Conservation (phyloP, 2,888 invertebrate genomes). For the Dryomyza anilis region DNA sequence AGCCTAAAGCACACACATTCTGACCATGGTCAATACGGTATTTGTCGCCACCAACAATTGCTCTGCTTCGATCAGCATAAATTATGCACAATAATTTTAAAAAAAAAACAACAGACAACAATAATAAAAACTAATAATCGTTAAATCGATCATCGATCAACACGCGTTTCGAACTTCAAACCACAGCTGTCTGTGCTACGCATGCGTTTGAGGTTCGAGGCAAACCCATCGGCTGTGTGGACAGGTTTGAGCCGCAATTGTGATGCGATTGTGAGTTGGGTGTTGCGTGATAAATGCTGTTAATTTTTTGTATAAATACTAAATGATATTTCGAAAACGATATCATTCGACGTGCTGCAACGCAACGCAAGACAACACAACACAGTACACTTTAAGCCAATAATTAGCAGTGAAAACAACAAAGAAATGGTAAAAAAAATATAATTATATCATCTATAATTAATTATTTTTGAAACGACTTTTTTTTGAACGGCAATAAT, state of each 20-base stretch:
- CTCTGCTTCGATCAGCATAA: not conserved
- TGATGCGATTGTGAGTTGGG: not conserved
- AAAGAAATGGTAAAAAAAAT: not conserved
- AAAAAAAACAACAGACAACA: not conserved
- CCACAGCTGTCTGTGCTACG: not conserved
- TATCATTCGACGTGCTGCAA: slow-evolving; percentile 34
- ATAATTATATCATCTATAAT: too few relatives aligned
- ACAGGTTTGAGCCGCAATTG: not conserved
- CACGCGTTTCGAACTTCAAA: too few relatives aligned
- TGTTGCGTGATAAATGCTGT: slow-evolving; percentile 26
- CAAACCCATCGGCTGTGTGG: not conserved
- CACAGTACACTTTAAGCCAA: not conserved
- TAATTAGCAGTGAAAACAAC: not conserved
- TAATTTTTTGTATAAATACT: slow-evolving; percentile 54
- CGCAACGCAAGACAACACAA: slow-evolving; percentile 3
- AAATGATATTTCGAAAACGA: slow-evolving; percentile 42
- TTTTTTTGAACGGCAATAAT: too few relatives aligned
- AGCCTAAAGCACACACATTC: too few relatives aligned
- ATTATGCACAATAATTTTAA: not conserved
- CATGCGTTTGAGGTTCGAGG: not conserved
- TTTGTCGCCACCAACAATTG: not conserved
- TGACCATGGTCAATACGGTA: too few relatives aligned
- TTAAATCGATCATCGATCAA: too few relatives aligned
- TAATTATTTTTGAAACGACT: too few relatives aligned
- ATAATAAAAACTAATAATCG: not conserved